Conservation (phyloP, 2,888 invertebrate species). For the Tenthredo distinguenda region DNA sequence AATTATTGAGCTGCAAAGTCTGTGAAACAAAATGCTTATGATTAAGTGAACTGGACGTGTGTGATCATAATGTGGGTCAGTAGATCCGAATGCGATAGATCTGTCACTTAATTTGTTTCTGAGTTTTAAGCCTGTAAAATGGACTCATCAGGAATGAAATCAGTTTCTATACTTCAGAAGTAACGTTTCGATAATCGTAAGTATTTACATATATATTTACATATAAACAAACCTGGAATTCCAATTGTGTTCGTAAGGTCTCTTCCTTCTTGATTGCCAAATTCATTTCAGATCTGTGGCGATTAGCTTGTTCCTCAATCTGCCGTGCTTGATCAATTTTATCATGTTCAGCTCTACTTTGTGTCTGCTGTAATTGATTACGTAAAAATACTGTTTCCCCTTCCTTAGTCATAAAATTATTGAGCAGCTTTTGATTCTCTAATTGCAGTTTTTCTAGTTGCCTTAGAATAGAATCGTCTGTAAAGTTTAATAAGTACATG, state of each 20-base stretch:
- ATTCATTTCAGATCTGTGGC: conserved; percentile 65
- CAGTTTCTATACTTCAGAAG: neutral
- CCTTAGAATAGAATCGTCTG: conserved; percentile 57
- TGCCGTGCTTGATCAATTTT: conserved; percentile 66
- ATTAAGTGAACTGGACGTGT: neutral
- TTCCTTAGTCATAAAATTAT: conserved; percentile 70
- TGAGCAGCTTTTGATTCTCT: conserved; percentile 69
- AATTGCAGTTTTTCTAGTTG: conserved; percentile 66
- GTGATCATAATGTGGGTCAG: neutral
- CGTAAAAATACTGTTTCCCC: conserved; percentile 71
- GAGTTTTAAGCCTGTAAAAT: neutral
- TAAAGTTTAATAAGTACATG: conserved; percentile 42
- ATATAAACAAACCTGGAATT: conserved; percentile 66
- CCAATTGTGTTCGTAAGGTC: conserved; percentile 69
- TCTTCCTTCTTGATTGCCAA: conserved; percentile 69
- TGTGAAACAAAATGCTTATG: conserved; percentile 56
- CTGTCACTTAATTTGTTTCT: neutral
- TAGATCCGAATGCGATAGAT: neutral
- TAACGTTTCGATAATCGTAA: neutral
- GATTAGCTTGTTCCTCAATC: conserved; percentile 69
- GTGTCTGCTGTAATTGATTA: conserved; percentile 67
- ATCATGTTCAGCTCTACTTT: conserved; percentile 67
- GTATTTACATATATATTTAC: neutral
- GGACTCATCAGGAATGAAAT: neutral
- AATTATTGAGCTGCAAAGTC: conserved; percentile 66